Evolutionary conservation across 2,113 vertebrate species (phyloP), one percentile per base, ranked within the genome.

Genomic region (Ammodytes dubius): DNA sequence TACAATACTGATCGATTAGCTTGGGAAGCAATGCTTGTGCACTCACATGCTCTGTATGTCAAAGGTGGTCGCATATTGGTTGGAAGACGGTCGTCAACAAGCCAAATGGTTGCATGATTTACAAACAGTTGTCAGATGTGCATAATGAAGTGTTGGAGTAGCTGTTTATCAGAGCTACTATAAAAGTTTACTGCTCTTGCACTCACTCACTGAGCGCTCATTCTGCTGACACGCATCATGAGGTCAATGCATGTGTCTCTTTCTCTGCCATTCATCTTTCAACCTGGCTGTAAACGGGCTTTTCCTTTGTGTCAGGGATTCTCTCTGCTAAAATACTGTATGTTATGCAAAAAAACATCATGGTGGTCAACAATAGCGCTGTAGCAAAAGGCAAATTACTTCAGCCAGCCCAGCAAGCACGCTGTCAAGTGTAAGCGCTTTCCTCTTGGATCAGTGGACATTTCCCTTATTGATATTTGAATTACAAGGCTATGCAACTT

Each of bases 381-480:
- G 9, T 45, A 45, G 42, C 13, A 64, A 59, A 68, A 59, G 27
- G 42, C 40, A 73, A 82, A 79, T 63, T 39, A 15, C 46, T 60
- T 63, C 1, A 63, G 59, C 53, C 27, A 2, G 27, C 27, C 27
- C 27, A 27, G 27, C 27, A 27, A n/a, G 54, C 67, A 64, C 27
- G 72, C 81, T 57, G 63, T 81, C n/a, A 37, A n/a, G 52, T 17
- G 42, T 45, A 27, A 40, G 47, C 39, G 63, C 39, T 79, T 70
- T 73, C 42, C 65, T 52, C 68, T 58, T 64, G 43, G 68, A 57
- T 73, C 47, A 59, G 14, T 57, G 58, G 56, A 74, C 52, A 54
- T 53, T 64, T 77, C 74, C 4, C 3, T 57, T 85, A 76, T 85
- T 91, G 77, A 68, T 77, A 39, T 84, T 80, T 87, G 70, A 73